A percentile compares a stretch with the other conserved stretches of the same genome.
phyloP scores from a whole-genome alignment of 2,888 invertebrate genomes.

The Saturnia japonica region DNA sequence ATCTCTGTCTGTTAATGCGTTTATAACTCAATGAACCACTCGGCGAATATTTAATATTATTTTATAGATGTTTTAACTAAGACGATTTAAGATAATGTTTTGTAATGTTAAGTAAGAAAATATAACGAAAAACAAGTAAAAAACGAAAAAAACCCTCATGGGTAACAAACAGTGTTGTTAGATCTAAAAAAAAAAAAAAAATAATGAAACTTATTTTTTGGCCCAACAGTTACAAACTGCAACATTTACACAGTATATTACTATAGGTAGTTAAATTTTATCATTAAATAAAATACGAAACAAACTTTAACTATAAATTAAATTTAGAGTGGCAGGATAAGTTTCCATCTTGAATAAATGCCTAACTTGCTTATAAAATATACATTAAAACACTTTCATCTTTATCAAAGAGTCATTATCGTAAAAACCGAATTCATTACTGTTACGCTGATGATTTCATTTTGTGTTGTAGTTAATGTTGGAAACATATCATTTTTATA shows the following conservation, averaged over 20 bases:
- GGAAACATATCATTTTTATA: neutral
- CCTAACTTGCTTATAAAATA: neutral
- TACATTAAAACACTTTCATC: neutral
- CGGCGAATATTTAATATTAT: too few relatives aligned
- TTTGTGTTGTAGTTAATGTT: slow-evolving; percentile 1
- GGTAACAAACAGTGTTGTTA: too few relatives aligned
- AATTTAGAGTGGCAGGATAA: neutral
- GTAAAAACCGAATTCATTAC: neutral
- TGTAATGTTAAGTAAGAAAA: neutral
- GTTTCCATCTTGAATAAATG: neutral
- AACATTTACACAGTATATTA: neutral
- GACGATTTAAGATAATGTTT: too few relatives aligned
- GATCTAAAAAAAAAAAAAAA: too few relatives aligned
- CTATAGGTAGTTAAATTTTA: neutral
- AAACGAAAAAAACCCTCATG: too few relatives aligned
- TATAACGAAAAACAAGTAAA: too few relatives aligned
- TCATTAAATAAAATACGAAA: neutral
- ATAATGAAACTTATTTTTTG: neutral
- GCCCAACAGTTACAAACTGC: neutral
- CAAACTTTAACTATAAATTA: neutral
- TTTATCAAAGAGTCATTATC: neutral
- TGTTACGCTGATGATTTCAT: neutral
- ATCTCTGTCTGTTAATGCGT: too few relatives aligned
- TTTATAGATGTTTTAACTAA: too few relatives aligned
- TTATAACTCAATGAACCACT: too few relatives aligned